Evolutionary conservation across 2,797 vertebrate species (phyloP), one percentile per base, ranked within the genome.

Genomic region (Euthynnus affinis): DNA sequence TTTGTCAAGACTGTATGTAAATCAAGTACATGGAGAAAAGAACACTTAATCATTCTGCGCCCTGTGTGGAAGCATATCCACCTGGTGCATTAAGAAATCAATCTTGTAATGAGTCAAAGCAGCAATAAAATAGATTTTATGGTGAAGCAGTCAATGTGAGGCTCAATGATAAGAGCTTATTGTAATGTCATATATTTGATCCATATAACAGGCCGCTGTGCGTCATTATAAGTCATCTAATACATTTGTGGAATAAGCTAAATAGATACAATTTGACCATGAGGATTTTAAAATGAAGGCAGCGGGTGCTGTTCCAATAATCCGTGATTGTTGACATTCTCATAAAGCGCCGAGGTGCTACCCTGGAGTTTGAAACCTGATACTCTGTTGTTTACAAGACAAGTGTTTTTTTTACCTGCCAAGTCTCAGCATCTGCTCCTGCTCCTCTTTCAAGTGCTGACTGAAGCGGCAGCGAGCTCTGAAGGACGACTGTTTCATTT

Each of bases 31-130:
- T 3, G 13, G 46, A 52, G 37, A 66, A 55, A 56, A 58, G 48
- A 63, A 53, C 32, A n/a, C 22, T 78, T 71, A 20, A 65, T 74
- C 57, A 68, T 62, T 57, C 51, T 67, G 25, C 53, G 18, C 52
- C 7, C 25, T 0, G 12, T 32, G 66, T 63, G 62, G 70, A 69
- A 48, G 68, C 81, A 72, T 34, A 73, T 69, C 73, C 85, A 87
- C 70, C 81, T 68, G 44, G 9, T 76, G 77, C 73, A 85, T 85
- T 88, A 81, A 74, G 73, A 71, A 87, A 83, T 84, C 75, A 77
- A 78, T 87, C 55, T 58, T 76, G 42, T 76, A 78, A 88, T 74
- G 77, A 90, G 77, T 90, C 61, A 80, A 82, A 83, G 74, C 70
- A 42, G 81, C 66, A 62, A 58, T 85, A 66, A 81, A 83, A 81